Evolutionary conservation across 2,113 vertebrate genomes (phyloP).

Genomic region (Aspidoscelis tigris): DNA sequence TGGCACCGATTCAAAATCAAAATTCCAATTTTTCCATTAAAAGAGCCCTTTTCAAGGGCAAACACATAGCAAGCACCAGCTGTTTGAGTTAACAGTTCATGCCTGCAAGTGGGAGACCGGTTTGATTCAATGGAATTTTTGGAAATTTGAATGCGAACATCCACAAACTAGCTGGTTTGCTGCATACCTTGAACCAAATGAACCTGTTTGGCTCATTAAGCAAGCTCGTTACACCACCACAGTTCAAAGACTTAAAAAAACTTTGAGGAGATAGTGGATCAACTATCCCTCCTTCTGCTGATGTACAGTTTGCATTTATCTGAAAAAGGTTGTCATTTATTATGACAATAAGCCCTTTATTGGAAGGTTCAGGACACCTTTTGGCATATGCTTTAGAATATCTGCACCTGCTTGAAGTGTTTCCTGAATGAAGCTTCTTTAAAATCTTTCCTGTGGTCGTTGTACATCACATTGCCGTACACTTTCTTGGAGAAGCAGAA

Average conservation of each 20-base stretch:
- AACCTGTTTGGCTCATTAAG: no score
- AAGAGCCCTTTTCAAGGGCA: no score
- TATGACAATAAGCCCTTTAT: conserved; percentile 42
- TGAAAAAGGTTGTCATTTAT: not conserved
- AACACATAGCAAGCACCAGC: no score
- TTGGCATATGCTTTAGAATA: not conserved
- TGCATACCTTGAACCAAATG: no score
- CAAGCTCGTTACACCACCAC: no score
- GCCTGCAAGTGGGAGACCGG: no score
- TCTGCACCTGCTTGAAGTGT: not conserved
- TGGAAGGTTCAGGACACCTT: conserved; percentile 13
- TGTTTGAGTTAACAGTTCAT: no score
- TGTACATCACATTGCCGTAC: conserved; percentile 78
- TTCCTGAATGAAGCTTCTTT: rapidly evolving
- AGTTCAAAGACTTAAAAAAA: not conserved
- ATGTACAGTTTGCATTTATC: not conserved
- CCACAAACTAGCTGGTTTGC: no score
- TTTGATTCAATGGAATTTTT: no score
- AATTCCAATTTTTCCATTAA: no score
- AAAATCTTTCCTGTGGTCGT: rapidly evolving
- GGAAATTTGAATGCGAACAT: no score
- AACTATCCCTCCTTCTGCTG: not conserved
- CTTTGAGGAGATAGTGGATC: rapidly evolving
- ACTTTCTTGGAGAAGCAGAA: conserved; percentile 76
- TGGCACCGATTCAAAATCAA: no score